phyloP scores from a whole-genome alignment of 2,888 invertebrate genomes.

The Melipona bicolor region DNA sequence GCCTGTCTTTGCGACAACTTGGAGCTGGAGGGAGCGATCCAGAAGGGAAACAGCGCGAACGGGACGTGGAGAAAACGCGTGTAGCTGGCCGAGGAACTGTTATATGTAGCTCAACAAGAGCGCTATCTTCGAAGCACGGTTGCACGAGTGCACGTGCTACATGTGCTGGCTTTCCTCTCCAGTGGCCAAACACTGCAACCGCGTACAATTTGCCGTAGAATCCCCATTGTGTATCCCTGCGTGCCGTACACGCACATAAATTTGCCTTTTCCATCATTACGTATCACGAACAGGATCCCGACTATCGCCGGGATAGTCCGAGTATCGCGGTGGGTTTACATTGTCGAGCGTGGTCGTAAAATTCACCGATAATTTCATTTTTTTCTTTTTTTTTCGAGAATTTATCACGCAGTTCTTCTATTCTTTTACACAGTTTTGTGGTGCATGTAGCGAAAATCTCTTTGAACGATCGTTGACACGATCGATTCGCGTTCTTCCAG shows the following conservation, averaged over 20 bases:
- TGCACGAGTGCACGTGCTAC: slow-evolving; percentile 30
- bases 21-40: slow-evolving; percentile 19
- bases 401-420: background rate
- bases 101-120: slow-evolving; percentile 28
- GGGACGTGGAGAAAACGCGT: slow-evolving; percentile 42
- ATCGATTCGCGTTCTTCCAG: background rate
- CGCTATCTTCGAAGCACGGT: slow-evolving; percentile 14
- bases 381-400: background rate
- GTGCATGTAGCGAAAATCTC: background rate
- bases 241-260: slow-evolving; percentile 36
- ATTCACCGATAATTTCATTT: slow-evolving; percentile 63
- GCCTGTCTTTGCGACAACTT: slow-evolving; percentile 25
- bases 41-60: slow-evolving; percentile 34
- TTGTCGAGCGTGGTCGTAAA: slow-evolving; percentile 76
- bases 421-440: too few relatives aligned
- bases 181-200: slow-evolving; percentile 14
- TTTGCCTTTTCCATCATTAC: slow-evolving; percentile 55
- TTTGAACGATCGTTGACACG: background rate
- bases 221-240: slow-evolving; percentile 55
- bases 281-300: slow-evolving; percentile 1
- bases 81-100: slow-evolving; percentile 49
- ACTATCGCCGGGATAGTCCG: background rate
- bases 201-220: slow-evolving; percentile 49
- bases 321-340: slow-evolving; percentile 69
- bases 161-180: slow-evolving; percentile 7